A percentile compares a stretch with the other conserved stretches of the same genome.
phyloP scores from a whole-genome alignment of 30 jellyfish, hydroid and myxozoan genomes.

The Turritopsis dohrnii region DNA sequence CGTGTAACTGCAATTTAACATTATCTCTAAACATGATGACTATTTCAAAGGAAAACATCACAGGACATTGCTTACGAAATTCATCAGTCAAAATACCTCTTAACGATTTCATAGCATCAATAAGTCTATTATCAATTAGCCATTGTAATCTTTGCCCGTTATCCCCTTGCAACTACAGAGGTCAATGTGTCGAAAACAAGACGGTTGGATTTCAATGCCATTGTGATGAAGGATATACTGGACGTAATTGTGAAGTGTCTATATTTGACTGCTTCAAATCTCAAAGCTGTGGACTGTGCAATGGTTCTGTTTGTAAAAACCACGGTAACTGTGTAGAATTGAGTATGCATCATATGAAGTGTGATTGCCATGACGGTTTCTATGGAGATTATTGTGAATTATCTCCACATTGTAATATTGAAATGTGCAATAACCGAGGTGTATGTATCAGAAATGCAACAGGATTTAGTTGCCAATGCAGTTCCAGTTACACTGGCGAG shows the following conservation, averaged over 20 bases:
- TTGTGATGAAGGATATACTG: background rate
- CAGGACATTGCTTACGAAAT: background rate
- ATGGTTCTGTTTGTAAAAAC: background rate
- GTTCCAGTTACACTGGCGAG: background rate
- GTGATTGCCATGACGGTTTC: background rate
- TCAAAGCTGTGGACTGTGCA: background rate
- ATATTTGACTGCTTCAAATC: background rate
- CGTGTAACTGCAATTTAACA: background rate
- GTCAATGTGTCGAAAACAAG: background rate
- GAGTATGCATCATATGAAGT: background rate
- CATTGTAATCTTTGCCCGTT: background rate
- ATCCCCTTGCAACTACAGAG: background rate
- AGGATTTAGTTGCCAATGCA: background rate
- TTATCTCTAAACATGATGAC: background rate
- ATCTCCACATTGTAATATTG: too few species aligned
- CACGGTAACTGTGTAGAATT: background rate
- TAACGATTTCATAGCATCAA: background rate
- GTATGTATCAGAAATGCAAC: background rate
- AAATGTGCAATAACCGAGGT: background rate
- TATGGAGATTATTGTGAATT: too few species aligned
- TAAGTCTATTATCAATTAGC: background rate
- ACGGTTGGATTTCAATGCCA: background rate
- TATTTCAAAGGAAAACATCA: too few species aligned
- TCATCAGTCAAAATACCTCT: background rate
- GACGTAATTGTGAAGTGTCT: background rate